A percentile compares a stretch with the other conserved stretches of the same genome.
These are phyloP conservation scores for Campylorhamphus procurvoides DNA, from an alignment of 2,113 vertebrate species.

Conservation along the genomic window DNA sequence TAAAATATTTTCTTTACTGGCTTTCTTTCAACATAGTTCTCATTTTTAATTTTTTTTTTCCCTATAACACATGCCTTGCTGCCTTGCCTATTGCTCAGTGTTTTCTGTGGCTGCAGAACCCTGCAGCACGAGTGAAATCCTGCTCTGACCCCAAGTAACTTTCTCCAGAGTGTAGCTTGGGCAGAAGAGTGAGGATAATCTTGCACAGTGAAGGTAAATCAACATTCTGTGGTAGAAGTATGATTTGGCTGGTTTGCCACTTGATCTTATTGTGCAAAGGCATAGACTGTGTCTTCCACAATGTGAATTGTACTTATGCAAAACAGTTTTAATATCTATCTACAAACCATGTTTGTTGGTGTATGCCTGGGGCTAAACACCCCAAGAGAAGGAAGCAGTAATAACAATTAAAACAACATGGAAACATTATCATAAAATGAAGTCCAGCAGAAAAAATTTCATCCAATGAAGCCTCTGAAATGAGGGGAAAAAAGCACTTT, in stretches of 20 bases:
- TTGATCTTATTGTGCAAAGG: not conserved
- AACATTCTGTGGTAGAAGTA: not conserved
- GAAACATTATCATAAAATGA: not conserved
- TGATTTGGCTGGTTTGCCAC: not conserved
- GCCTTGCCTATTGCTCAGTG: not conserved
- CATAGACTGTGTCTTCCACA: not conserved
- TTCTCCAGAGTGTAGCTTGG: not conserved
- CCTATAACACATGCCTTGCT: rapidly evolving
- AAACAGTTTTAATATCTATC: not conserved
- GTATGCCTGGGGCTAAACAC: not conserved
- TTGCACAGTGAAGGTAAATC: not conserved
- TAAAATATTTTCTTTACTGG: not conserved
- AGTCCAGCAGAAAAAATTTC: not conserved
- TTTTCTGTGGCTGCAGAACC: not conserved
- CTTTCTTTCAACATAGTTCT: rapidly evolving
- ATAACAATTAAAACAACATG: not conserved
- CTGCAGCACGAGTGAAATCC: not conserved
- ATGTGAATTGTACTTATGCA: not conserved
- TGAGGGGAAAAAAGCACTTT: not conserved
- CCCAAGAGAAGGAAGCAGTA: not conserved
- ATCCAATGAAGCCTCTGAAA: not conserved
- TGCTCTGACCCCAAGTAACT: not conserved
- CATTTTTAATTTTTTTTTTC: not conserved
- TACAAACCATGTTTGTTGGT: not conserved
- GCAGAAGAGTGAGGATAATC: not conserved